These are phyloP conservation scores for Hydropsyche tenuis DNA, from an alignment of 1,140 invertebrate genomes.

Conservation along the genomic window DNA sequence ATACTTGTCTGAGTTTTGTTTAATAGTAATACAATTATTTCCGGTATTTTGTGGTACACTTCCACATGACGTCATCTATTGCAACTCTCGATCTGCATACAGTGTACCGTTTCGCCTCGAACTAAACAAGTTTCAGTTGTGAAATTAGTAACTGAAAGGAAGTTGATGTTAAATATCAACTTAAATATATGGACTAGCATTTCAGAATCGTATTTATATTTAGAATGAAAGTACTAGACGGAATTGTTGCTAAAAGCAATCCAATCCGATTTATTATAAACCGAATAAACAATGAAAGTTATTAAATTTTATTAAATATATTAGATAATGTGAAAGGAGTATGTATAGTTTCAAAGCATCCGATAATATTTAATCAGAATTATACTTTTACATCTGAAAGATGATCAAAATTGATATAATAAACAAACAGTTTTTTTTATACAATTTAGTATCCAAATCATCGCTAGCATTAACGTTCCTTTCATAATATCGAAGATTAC, in stretches of 20 bases:
- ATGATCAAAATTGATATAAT: no score
- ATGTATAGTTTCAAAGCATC: background rate
- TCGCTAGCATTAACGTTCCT: slow-evolving; percentile 4
- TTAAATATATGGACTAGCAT: no score
- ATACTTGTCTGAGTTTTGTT: no score
- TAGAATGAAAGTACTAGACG: no score
- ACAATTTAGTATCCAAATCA: slow-evolving; percentile 8
- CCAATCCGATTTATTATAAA: no score
- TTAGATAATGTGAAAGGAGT: slow-evolving; percentile 10
- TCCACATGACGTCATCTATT: background rate
- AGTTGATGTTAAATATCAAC: background rate
- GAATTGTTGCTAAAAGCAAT: no score
- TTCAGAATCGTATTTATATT: no score
- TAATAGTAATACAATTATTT: no score
- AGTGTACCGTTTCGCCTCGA: background rate
- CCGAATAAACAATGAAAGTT: no score
- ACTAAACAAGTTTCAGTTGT: slow-evolving; percentile 9
- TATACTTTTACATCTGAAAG: no score
- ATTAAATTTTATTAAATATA: no score
- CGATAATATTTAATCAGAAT: no score
- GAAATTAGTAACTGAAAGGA: slow-evolving; percentile 19
- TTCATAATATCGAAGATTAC: slow-evolving; percentile 24
- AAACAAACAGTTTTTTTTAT: background rate
- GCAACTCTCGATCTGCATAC: slow-evolving; percentile 6
- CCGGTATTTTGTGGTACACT: background rate